phyloP scores from a whole-genome alignment of 2,113 vertebrate species.

The Columba livia region DNA sequence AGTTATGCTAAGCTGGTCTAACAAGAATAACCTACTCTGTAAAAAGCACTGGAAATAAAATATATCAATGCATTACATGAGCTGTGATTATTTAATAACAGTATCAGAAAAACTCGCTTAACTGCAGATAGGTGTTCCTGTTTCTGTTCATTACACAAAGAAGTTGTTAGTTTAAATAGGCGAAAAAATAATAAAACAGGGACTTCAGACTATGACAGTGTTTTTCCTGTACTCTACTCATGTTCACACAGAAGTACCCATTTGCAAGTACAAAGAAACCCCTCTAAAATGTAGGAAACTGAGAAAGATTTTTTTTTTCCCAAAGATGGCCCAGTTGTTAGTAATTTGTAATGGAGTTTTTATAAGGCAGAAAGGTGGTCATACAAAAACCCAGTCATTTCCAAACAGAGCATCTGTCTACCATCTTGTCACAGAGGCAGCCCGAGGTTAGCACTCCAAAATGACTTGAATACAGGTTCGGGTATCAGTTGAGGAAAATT shows the following conservation, averaged over 20 bases:
- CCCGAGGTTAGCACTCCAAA: no score
- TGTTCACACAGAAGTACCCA: not conserved
- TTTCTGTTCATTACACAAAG: not conserved
- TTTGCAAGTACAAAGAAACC: not conserved
- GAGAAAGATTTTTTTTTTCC: not conserved
- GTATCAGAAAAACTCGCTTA: not conserved
- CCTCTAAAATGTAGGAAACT: not conserved
- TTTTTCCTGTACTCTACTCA: not conserved
- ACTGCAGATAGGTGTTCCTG: not conserved
- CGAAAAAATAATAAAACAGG: not conserved
- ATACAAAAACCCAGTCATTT: not conserved
- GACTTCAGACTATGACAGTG: not conserved
- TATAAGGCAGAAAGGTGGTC: not conserved
- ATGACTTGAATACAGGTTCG: no score
- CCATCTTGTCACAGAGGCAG: no score
- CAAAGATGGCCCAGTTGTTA: not conserved
- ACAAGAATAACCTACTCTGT: not conserved
- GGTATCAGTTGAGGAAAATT: no score
- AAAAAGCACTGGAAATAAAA: not conserved
- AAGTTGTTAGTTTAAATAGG: not conserved
- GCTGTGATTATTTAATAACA: not conserved
- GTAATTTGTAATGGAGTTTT: not conserved
- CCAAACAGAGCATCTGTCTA: not conserved
- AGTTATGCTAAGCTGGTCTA: not conserved
- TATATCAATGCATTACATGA: accelerated